phyloP scores from a whole-genome alignment of 2,797 vertebrate species.

The Enteromius afrohamiltoni region DNA sequence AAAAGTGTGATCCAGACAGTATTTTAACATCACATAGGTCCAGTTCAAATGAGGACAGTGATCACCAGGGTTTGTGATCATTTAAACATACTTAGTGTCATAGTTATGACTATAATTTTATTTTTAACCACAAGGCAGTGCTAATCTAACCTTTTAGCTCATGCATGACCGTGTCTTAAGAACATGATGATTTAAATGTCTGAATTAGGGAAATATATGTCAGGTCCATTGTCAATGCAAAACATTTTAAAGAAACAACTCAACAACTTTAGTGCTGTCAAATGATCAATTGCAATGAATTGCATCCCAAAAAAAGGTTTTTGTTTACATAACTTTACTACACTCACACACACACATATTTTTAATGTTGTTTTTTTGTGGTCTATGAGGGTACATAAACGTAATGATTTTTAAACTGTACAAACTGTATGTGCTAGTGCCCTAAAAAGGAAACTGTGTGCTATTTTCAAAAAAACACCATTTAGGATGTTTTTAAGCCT shows the following conservation, averaged over 20 bases:
- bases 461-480: too few species aligned
- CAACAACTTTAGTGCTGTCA: too few species aligned
- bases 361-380: too few species aligned
- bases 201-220: background rate
- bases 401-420: too few species aligned
- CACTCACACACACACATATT: too few species aligned
- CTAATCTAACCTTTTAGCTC: constrained; percentile 11
- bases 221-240: background rate
- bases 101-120: background rate
- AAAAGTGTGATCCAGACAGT: background rate
- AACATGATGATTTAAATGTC: background rate
- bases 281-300: too few species aligned
- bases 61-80: background rate
- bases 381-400: too few species aligned
- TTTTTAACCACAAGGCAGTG: constrained; percentile 25
- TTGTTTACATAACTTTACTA: too few species aligned
- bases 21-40: constrained; percentile 1
- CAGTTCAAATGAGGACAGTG: background rate
- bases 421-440: too few species aligned
- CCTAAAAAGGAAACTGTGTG: too few species aligned
- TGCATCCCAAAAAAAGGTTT: too few species aligned
- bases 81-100: constrained; percentile 16
- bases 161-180: background rate
- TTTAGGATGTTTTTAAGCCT: too few species aligned
- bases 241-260: background rate